Conservation (phyloP, 2,888 invertebrate species). For the Cinara cedri region DNA sequence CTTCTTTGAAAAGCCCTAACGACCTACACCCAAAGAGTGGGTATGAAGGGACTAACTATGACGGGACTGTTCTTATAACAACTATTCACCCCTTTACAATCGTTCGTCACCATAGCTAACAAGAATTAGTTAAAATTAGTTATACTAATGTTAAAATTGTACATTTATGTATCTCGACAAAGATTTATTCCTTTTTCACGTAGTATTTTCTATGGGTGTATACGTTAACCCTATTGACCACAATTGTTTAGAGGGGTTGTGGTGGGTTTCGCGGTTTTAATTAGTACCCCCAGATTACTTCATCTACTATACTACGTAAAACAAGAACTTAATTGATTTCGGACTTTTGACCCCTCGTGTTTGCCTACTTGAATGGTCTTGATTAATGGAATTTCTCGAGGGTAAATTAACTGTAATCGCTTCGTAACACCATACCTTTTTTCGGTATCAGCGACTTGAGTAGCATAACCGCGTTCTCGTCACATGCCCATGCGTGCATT, state of each 20-base stretch:
- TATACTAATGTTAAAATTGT: background rate
- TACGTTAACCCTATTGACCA: conserved; percentile 39
- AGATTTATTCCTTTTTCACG: conserved; percentile 44
- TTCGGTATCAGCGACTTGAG: conserved; percentile 97
- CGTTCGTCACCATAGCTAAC: no score
- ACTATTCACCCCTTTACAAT: background rate
- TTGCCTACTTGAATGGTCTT: conserved; percentile 56
- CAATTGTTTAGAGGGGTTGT: conserved; percentile 41
- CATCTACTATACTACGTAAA: conserved; percentile 33
- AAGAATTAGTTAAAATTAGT: conserved; percentile 4
- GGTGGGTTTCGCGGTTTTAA: conserved; percentile 44
- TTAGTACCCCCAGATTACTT: conserved; percentile 46
- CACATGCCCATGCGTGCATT: conserved; percentile 99
- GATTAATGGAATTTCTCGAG: conserved; percentile 55
- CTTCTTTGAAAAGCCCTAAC: conserved; percentile 57
- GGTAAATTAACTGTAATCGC: conserved; percentile 55
- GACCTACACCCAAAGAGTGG: conserved; percentile 3
- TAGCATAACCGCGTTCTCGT: conserved; percentile 94
- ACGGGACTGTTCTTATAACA: background rate
- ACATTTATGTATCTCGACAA: conserved; percentile 23
- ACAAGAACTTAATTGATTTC: conserved; percentile 56
- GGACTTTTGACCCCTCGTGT: conserved; percentile 55
- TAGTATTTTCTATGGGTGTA: conserved; percentile 18
- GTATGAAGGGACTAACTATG: background rate
- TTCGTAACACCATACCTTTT: conserved; percentile 74